Evolutionary conservation across 2,888 invertebrate species (phyloP), one percentile per base, ranked within the genome.

Genomic region (Andrena trimmerana): DNA sequence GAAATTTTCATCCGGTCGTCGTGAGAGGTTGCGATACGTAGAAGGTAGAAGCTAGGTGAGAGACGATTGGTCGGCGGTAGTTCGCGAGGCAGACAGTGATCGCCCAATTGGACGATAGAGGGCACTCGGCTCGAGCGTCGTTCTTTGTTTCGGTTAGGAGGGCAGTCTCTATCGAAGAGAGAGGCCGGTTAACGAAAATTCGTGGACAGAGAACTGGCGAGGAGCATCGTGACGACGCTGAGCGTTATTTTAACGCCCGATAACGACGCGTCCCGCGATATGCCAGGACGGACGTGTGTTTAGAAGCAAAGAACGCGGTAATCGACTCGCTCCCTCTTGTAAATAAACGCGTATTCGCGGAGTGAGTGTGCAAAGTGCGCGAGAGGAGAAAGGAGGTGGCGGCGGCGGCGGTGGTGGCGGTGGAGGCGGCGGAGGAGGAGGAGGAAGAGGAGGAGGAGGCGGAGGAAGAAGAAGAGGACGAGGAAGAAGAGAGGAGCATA

Each of bases 111-210:
- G 27, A 79, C 89, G 89, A 70, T 16, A 84, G 85, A 88, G 81
- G 91, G 90, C 92, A 90, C 90, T 62, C 67, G 73, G 63, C 75
- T 90, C 92, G 90, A 86, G 93, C 93, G 93, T 93, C 93, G 92
- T 93, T 93, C 93, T 93, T 93, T 93, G 93, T 93, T 93, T 92
- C 93, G 87, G 85, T 89, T 81, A 75, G 85, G 83, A 83, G 88
- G 81, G 83, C 88, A 90, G 88, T 90, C 88, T 88, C 86, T 84
- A 84, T 86, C 86, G 76, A 87, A 85, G 88, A 83, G 81, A 89
- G 83, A 86, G 88, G 86, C 88, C 91, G 90, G 88, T 86, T 83
- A 84, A 90, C 85, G 84, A 90, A 88, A 86, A 83, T 85, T 84
- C 29, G 76, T 50, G 78, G 69, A 36, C 76, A 67, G 33, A 31